Base-by-base conservation (phyloP, 35 echinoderm and acorn worm genomes). In the Hemicentrotus pulcherrimus region DNA sequence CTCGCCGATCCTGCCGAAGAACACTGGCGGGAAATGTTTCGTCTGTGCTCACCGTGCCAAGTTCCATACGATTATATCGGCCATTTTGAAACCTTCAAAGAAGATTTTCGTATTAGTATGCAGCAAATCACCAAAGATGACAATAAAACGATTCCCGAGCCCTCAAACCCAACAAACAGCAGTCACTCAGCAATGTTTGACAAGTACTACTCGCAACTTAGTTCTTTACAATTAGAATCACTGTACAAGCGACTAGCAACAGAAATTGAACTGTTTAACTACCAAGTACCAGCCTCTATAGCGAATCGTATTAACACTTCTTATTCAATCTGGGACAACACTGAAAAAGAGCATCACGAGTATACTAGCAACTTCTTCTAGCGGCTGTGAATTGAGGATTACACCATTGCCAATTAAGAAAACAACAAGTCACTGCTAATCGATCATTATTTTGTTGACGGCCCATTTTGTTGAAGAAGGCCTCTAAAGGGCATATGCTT, bases 1-100 rank as follows among this genome's bases (percentile, higher is more conserved):
- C 47, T 96, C 1, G 47, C 86, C 14, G 46, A 59, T 90, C 18
- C 5, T 22, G 88, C 55, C 13, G 92, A 95, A 18, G 94, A 96
- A 94, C 97, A 98, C 94, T 98, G 96, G 94, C 28, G 59, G n/a
- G 46, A 94, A 2, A 65, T 96, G 45, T 47, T 94, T 31, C 94
- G 96, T 65, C 24, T 95, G 48, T 96, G 95, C 87, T 47, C 47
- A 15, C 97, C 97, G 22, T 98, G 97, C 94, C 19, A 50, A 9
- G 35, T 98, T 30, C 61, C 95, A 14, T 98, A 98, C 78, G 94
- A 98, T 96, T 96, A 91, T 32, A 94, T 98, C 52, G 97, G 96
- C 18, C 94, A 85, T 46, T 94, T 98, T 88, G 96, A 98, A 95
- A 98, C 70, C 31, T 94, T 98, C 15, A n/a, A 96, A 5, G 46